Evolutionary conservation across 2,888 invertebrate genomes (phyloP), one percentile per base, ranked within the genome.

Genomic region (Pimpla rufipes): DNA sequence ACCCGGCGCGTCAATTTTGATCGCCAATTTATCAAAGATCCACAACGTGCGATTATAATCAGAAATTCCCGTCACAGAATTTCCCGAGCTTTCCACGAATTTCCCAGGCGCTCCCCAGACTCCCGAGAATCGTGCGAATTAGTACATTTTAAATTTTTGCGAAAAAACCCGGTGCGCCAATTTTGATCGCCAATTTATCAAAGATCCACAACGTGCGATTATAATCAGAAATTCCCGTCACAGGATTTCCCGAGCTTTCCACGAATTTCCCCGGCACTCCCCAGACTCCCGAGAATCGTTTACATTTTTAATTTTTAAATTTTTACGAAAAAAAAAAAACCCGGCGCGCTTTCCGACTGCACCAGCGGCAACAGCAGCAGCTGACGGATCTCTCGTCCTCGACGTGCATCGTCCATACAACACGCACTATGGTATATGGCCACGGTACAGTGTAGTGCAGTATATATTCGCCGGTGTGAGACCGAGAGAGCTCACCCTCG

Each of bases 301-400:
- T 29, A 35, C 16, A 67, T 67, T 67, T 67, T 66, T 59, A 0
- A 23, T 37, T 64, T 35, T 29, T n/a, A n/a, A n/a, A n/a, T 29
- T 13, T 35, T 18, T 5, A 6, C 35, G 11, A 8, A 45, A n/a
- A n/a, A n/a, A n/a, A n/a, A n/a, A n/a, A n/a, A 16, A 29, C 23
- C 13, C n/a, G 3, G 59, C 40, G 59, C 40, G 59, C 29, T 73
- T 59, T 59, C 29, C 45, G 42, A 73, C 45, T 57, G 59, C 71
- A 59, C 55, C 62, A 55, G 76, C 66, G 35, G 59, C 79, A 42
- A 62, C 50, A 71, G 83, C 52, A 81, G 85, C 86, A 86, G 86
- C 86, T 86, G 86, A 86, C 77, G 79, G 76, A 85, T 86, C 76
- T 85, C 71, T 85, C 83, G 59, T 80, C 55, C 52, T 52, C 81